A percentile compares a stretch with the other conserved stretches of the same genome.
phyloP scores from a whole-genome alignment of 1,140 invertebrate genomes.

The Ephestia elutella region DNA sequence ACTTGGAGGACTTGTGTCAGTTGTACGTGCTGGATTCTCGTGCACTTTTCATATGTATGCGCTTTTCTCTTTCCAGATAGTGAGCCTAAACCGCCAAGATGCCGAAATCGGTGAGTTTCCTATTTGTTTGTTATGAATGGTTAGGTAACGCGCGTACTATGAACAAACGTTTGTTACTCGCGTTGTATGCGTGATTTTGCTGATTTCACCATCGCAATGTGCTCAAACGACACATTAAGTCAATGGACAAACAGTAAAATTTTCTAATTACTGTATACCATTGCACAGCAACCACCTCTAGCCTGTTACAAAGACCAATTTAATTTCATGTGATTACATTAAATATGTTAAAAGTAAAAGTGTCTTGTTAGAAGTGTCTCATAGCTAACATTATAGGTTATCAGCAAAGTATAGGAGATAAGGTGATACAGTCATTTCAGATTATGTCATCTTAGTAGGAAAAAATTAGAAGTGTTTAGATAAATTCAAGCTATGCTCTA shows the following conservation, averaged over 20 bases:
- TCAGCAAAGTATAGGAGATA: conserved; percentile 25
- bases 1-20: conserved; percentile 7
- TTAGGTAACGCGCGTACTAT: conserved; percentile 24
- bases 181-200: conserved; percentile 28
- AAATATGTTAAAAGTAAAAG: conserved; percentile 35
- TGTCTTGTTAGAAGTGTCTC: conserved; percentile 16
- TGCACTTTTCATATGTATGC: conserved; percentile 27
- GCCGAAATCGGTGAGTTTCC: conserved; percentile 69
- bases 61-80: conserved; percentile 61
- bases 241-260: conserved; percentile 33
- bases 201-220: conserved; percentile 65
- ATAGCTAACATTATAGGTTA: conserved; percentile 21
- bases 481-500: not conserved
- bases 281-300: conserved; percentile 9
- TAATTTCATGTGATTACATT: not conserved
- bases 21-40: conserved; percentile 22
- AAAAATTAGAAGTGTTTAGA: not conserved
- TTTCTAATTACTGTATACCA: conserved; percentile 10
- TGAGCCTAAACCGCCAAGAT: conserved; percentile 64
- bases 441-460: not conserved
- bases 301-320: conserved; percentile 6
- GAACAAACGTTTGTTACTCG: conserved; percentile 6
- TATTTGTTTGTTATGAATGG: conserved; percentile 11
- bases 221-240: conserved; percentile 46
- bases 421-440: conserved; percentile 15